These are phyloP conservation scores for Alviniconcha strummeri DNA, from an alignment of 2,888 invertebrate species.

Conservation along the genomic window DNA sequence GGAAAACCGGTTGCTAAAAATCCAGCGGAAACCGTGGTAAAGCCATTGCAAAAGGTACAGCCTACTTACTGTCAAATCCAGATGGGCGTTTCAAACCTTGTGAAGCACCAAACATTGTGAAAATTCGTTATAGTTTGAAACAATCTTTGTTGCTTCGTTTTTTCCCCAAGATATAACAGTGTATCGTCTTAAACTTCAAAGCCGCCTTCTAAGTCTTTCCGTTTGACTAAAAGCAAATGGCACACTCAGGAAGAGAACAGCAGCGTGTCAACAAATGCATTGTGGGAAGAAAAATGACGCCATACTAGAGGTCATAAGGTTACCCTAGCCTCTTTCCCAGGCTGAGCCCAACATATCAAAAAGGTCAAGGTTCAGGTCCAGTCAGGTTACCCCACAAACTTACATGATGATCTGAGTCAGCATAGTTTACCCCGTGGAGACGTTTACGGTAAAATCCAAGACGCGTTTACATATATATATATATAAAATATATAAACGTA, in stretches of 20 bases:
- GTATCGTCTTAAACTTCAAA: neutral
- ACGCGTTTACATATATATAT: too few species aligned
- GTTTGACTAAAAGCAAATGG: neutral
- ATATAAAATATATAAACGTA: too few species aligned
- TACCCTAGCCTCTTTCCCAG: too few species aligned
- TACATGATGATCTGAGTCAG: too few species aligned
- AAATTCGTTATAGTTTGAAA: neutral
- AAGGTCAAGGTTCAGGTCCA: too few species aligned
- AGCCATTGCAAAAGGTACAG: neutral
- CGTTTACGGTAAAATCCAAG: too few species aligned
- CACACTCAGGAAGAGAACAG: neutral
- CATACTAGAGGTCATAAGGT: neutral
- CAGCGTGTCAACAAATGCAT: too few species aligned
- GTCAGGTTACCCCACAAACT: too few species aligned
- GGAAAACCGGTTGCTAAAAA: too few species aligned
- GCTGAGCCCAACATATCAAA: too few species aligned
- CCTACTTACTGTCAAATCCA: constrained; percentile 29
- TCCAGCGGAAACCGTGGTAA: too few species aligned
- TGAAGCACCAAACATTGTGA: constrained; percentile 17
- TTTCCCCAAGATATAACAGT: neutral
- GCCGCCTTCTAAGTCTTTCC: neutral
- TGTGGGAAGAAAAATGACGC: neutral
- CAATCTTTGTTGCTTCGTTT: neutral
- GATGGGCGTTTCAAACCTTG: constrained; percentile 27
- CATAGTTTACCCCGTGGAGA: too few species aligned